Evolutionary conservation across 2,113 vertebrate genomes (phyloP), one percentile per base, ranked within the genome.

Genomic region (Scomber scombrus): DNA sequence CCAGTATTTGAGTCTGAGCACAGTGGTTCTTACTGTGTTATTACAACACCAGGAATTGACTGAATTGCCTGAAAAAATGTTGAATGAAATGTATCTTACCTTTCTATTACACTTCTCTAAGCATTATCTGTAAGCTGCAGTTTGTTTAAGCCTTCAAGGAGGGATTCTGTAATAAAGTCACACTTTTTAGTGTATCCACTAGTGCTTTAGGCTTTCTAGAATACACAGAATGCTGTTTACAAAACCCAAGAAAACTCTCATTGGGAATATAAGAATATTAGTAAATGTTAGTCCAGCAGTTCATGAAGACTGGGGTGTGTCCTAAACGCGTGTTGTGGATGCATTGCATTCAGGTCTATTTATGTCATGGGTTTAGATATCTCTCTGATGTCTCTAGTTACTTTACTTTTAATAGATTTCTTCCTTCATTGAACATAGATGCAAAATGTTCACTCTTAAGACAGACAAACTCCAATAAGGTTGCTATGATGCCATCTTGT

Each of bases 271-370:
- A 69, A 78, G 66, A 67, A 58, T 54, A 11, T 45, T 12, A 51
- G 19, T 26, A 29, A 52, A 57, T 23, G 40, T 65, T 61, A 19
- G 43, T 49, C n/a, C 52, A 47, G 68, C 45, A 23, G 67, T 71
- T 81, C 40, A 69, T 54, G 84, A 83, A 70, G n/a, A 34, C 23
- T 14, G 14, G 81, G 87, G 72, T 89, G 85, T 80, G 85, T 73
- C 71, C 64, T 64, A 5, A 68, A 47, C 81, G 83, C 72, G 84
- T 86, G 85, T 50, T 75, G 58, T 62, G 26, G 84, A 83, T 86
- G 73, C 69, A 71, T 46, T 76, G 65, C 85, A 81, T 91, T 85
- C 55, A 88, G 49, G 26, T 85, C 82, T 85, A 85, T 88, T 88
- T 85, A 26, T 73, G 50, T 58, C 69, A 68, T 46, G 67, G 68